A percentile compares a stretch with the other conserved stretches of the same genome.
Conservation (phyloP, 2,888 invertebrate species). For the Archaeoteleia sp. region DNA sequence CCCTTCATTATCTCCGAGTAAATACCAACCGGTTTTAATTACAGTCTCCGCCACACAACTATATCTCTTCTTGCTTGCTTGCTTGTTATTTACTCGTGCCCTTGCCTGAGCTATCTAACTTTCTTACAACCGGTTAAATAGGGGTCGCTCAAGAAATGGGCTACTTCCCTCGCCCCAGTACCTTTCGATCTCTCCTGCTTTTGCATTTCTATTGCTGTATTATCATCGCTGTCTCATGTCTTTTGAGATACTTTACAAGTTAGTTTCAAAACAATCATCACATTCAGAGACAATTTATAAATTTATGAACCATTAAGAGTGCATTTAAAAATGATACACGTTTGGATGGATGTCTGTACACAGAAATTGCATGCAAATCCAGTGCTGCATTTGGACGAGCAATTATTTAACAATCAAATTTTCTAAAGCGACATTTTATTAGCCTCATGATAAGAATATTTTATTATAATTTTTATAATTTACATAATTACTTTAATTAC, state of each 20-base stretch:
- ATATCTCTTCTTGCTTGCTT: slow-evolving; percentile 65
- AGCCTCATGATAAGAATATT: too few relatives aligned
- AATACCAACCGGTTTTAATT: slow-evolving; percentile 73
- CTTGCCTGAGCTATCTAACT: slow-evolving; percentile 63
- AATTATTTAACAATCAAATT: too few relatives aligned
- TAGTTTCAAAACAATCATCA: slow-evolving; percentile 37
- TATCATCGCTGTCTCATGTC: slow-evolving; percentile 49
- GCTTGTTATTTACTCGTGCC: slow-evolving; percentile 70
- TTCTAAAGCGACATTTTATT: too few relatives aligned
- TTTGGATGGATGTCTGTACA: too few relatives aligned
- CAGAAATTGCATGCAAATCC: too few relatives aligned
- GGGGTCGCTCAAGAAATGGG: slow-evolving; percentile 55
- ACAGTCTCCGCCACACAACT: slow-evolving; percentile 64
- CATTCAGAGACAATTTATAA: too few relatives aligned
- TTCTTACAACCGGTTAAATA: slow-evolving; percentile 67
- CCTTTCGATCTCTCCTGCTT: slow-evolving; percentile 42
- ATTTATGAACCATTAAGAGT: too few relatives aligned
- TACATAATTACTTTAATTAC: too few relatives aligned
- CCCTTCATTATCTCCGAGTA: slow-evolving; percentile 73
- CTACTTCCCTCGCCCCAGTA: slow-evolving; percentile 36
- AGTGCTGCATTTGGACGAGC: too few relatives aligned
- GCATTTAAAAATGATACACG: too few relatives aligned
- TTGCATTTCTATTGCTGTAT: slow-evolving; percentile 51
- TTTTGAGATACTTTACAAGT: slow-evolving; percentile 46
- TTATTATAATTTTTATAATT: too few relatives aligned